Base-by-base conservation (phyloP, 2,888 invertebrate species). In the Drosophila paranaensis region DNA sequence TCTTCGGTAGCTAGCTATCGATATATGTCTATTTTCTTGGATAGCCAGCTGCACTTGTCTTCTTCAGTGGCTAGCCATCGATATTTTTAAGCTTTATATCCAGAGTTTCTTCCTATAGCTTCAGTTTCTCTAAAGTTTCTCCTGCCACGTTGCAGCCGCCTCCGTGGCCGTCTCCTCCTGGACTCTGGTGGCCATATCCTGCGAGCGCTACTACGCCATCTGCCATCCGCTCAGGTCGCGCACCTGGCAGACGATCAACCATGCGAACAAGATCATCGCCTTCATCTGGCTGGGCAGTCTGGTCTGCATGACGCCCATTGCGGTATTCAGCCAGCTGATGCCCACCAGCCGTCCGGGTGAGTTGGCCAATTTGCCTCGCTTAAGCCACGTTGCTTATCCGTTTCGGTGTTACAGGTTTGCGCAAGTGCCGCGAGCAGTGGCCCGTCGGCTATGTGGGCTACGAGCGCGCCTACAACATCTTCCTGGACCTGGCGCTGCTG, bases 151-250 rank as follows among this genome's bases (percentile, higher is more conserved):
- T 33, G 30, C 93, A 96, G 96, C 95, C 54, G 95, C 95, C 73
- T 95, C 96, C 0, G 96, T 96, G 42, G 95, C 95, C 3, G 96
- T 96, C 6, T 95, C 95, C 35, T 96, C 95, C 3, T 96, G 96
- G 95, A 96, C 96, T 0, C 90, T 96, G 78, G 96, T 96, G 37
- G 95, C 96, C 51, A 96, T 96, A 73, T 96, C 96, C 16, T 94
- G 96, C 79, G 96, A 96, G 90, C 93, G 96, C 20, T 96, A 96
- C 92, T 96, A 96, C 91, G 96, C 96, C 77, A 96, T 96, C 84
- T 96, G 96, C 90, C 95, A 95, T 89, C 96, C 96, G 0, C 92
- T 96, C 35, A 93, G 95, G 70, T 96, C 96, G 0, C 93, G 96
- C 43, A 93, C 95, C 70, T 96, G 96, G 96, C 96, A 96, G 92